Evolutionary conservation across 1,140 invertebrate genomes (phyloP).

Genomic region (Lethocerus indicus): DNA sequence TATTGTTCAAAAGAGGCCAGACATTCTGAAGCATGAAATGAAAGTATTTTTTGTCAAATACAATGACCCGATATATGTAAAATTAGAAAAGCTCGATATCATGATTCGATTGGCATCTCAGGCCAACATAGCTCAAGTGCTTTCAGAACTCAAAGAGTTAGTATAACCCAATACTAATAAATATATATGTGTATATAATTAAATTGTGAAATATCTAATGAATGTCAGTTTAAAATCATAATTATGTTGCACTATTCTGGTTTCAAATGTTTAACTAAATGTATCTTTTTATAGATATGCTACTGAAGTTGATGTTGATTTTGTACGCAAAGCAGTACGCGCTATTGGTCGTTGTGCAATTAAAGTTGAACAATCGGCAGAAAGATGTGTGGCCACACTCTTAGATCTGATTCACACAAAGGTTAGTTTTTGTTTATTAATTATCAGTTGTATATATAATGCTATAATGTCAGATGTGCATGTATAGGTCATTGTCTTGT

Average conservation of each 20-base stretch:
- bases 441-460: neutral
- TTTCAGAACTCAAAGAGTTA: conserved; percentile 95
- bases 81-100: conserved; percentile 97
- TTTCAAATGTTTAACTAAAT: neutral
- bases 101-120: conserved; percentile 98
- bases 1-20: conserved; percentile 96
- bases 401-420: conserved; percentile 99
- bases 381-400: conserved; percentile 94
- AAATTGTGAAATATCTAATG: neutral
- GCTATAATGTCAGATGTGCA: neutral
- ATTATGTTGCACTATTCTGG: neutral
- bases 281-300: conserved; percentile 29
- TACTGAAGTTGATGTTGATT: conserved; percentile 99
- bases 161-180: neutral
- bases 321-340: conserved; percentile 94
- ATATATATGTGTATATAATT: neutral
- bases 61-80: conserved; percentile 99
- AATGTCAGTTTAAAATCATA: neutral
- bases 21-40: conserved; percentile 99
- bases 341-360: conserved; percentile 99
- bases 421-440: conserved; percentile 27
- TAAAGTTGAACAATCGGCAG: conserved; percentile 97
- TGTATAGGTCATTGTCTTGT: too few relatives aligned
- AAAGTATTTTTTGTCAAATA: conserved; percentile 99
- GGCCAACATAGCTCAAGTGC: conserved; percentile 94